Conservation (phyloP, 1,140 invertebrate species). For the Drosophila chauvacae region DNA sequence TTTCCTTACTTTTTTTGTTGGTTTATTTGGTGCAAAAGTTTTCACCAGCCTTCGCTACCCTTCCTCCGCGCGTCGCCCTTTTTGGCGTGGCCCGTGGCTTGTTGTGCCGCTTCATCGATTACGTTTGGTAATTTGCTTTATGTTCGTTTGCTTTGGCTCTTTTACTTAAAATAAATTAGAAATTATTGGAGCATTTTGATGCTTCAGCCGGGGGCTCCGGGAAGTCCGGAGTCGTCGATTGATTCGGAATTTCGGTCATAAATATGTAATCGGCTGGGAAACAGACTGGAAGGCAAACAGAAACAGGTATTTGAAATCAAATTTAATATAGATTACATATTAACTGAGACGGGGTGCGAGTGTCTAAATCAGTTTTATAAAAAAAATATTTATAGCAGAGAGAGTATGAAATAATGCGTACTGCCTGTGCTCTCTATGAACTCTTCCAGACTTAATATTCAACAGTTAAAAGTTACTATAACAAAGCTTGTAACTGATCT, state of each 20-base stretch:
- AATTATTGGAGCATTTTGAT: constrained; percentile 75
- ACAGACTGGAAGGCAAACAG: constrained; percentile 10
- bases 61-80: background rate
- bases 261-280: constrained; percentile 60
- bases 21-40: constrained; percentile 65
- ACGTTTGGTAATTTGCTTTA: constrained; percentile 72
- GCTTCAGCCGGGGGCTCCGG: constrained; percentile 8
- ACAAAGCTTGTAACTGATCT: background rate
- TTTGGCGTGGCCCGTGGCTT: constrained; percentile 37
- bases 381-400: background rate
- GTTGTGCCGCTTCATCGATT: constrained; percentile 67
- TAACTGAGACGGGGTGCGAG: too few species aligned
- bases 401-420: background rate
- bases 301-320: constrained; percentile 17
- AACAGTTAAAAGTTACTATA: background rate
- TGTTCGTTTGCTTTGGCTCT: constrained; percentile 68
- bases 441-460: background rate
- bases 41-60: constrained; percentile 23
- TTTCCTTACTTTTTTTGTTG: constrained; percentile 36
- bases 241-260: constrained; percentile 62
- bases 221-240: constrained; percentile 44
- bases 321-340: constrained; percentile 3
- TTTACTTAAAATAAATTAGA: constrained; percentile 77
- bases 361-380: background rate
- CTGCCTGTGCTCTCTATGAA: background rate